Conservation (phyloP, 2,113 vertebrate species). For the Mesitornis unicolor region DNA sequence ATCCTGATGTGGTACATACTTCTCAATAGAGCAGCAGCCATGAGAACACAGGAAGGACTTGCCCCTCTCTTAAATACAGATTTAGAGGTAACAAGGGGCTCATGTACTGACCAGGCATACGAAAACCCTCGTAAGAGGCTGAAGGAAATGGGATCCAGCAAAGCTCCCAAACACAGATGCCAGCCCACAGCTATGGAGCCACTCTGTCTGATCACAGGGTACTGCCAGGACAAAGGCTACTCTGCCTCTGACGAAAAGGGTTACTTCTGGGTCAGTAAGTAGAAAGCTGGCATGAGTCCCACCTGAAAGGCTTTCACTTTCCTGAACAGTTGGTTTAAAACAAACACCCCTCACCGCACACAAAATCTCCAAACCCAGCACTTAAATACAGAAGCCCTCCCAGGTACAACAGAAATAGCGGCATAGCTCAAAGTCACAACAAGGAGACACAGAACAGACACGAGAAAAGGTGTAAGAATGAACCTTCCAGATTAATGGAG, state of each 20-base stretch:
- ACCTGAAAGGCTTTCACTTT: background rate
- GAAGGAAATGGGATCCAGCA: background rate
- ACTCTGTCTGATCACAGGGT: background rate
- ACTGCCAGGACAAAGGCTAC: background rate
- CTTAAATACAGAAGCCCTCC: background rate
- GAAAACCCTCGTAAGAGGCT: background rate
- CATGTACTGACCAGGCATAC: background rate
- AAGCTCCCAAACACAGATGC: background rate
- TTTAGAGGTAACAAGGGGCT: background rate
- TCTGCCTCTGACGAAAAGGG: background rate
- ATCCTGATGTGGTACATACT: background rate
- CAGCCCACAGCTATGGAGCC: background rate
- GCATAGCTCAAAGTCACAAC: background rate
- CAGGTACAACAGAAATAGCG: background rate
- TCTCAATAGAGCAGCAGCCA: background rate
- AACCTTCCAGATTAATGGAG: background rate
- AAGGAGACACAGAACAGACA: background rate
- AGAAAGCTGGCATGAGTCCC: background rate
- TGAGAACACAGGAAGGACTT: background rate
- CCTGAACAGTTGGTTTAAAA: background rate
- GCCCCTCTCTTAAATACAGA: background rate
- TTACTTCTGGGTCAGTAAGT: background rate
- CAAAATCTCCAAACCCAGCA: background rate
- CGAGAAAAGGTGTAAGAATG: background rate
- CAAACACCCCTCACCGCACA: background rate